Percentiles rank a stretch among this genome's conserved stretches.
Evolutionary conservation across 1,140 invertebrate genomes (phyloP).

Genomic region (Dendrolimus kikuchii): DNA sequence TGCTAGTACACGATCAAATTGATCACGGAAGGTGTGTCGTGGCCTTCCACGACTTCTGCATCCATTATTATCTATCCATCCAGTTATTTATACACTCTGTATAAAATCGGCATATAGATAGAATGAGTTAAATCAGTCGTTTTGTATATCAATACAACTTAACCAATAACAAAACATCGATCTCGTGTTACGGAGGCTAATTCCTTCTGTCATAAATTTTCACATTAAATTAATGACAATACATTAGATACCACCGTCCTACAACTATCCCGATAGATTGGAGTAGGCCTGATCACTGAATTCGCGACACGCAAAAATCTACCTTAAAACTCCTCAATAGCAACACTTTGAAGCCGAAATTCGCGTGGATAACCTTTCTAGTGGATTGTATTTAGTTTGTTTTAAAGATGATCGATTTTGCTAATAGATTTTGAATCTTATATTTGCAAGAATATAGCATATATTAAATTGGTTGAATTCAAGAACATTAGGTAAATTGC

Average conservation of each 20-base stretch:
- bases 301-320: slow-evolving; percentile 4
- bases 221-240: slow-evolving; percentile 66
- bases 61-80: too few species aligned
- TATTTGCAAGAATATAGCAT: slow-evolving; percentile 16
- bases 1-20: too few species aligned
- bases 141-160: slow-evolving; percentile 54
- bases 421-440: slow-evolving; percentile 19
- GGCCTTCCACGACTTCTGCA: too few species aligned
- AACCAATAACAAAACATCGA: slow-evolving; percentile 28
- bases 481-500: slow-evolving; percentile 56
- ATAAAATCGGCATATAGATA: too few species aligned
- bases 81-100: too few species aligned
- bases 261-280: slow-evolving; percentile 48
- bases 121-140: background rate
- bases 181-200: slow-evolving; percentile 31
- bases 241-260: slow-evolving; percentile 46
- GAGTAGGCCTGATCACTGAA: slow-evolving; percentile 22
- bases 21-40: too few species aligned
- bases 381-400: background rate
- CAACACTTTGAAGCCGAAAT: slow-evolving; percentile 1
- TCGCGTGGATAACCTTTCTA: background rate
- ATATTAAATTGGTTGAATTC: slow-evolving; percentile 11
- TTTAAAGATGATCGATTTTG: background rate
- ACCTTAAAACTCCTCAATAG: background rate
- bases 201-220: slow-evolving; percentile 64